Percentiles rank a stretch among this genome's conserved stretches.
phyloP scores from a whole-genome alignment of 2,113 vertebrate genomes.

The Carettochelys insculpta region DNA sequence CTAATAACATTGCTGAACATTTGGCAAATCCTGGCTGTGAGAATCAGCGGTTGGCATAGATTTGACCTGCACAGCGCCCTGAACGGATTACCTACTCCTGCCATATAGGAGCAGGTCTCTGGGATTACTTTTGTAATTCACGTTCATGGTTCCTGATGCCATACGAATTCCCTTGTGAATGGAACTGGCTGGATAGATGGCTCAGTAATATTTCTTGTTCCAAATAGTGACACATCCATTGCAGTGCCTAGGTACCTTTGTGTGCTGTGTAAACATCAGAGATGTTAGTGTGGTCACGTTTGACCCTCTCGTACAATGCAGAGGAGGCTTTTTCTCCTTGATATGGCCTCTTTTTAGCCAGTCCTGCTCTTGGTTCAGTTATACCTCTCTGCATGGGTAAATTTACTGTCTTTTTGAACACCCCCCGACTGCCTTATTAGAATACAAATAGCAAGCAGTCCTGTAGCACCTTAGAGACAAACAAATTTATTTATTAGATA shows the following conservation, averaged over 20 bases:
- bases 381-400: background rate
- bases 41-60: rapidly evolving
- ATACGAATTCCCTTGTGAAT: background rate
- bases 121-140: background rate
- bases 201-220: background rate
- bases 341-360: background rate
- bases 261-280: too few relatives aligned
- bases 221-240: background rate
- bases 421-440: background rate
- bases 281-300: background rate
- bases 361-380: background rate
- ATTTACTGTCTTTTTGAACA: background rate
- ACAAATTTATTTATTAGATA: too few relatives aligned
- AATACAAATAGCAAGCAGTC: too few relatives aligned
- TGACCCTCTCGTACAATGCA: background rate
- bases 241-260: too few relatives aligned
- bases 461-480: too few relatives aligned
- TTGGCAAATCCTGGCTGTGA: background rate
- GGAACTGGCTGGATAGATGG: background rate
- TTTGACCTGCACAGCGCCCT: rapidly evolving
- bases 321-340: background rate
- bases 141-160: background rate
- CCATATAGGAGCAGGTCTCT: background rate
- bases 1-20: background rate
- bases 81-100: background rate